Percentiles rank a stretch among this genome's conserved stretches.
These are phyloP conservation scores for Actinia equina DNA, from an alignment of 64 coral and sea anemone species.

Conservation along the genomic window DNA sequence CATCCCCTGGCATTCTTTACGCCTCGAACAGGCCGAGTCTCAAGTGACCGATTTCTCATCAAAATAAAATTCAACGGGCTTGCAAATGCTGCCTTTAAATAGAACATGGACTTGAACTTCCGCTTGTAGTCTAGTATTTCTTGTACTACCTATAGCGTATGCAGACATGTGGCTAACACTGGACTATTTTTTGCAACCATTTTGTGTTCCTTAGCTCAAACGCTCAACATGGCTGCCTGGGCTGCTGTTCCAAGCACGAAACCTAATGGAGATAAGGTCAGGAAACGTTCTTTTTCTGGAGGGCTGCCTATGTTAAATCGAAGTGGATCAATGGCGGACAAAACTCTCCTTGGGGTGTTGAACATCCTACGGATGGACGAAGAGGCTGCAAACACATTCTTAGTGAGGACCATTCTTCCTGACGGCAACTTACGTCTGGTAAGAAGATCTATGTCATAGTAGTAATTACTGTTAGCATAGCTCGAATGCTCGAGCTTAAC, in stretches of 20 bases:
- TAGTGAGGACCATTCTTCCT: conserved; percentile 76
- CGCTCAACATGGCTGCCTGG: conserved; percentile 36
- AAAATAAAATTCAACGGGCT: conserved; percentile 16
- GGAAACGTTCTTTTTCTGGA: conserved; percentile 69
- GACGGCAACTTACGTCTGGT: conserved; percentile 84
- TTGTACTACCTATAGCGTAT: neutral
- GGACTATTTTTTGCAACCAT: conserved; percentile 18
- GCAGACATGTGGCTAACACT: neutral
- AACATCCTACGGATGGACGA: conserved; percentile 95
- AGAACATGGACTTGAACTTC: conserved; percentile 8
- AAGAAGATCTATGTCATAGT: conserved; percentile 34
- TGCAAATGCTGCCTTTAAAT: conserved; percentile 11
- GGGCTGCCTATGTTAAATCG: conserved; percentile 68
- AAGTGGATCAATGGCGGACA: conserved; percentile 83
- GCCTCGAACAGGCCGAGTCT: conserved; percentile 21
- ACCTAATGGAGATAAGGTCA: conserved; percentile 44
- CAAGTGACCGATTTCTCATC: conserved; percentile 32
- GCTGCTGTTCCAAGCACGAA: conserved; percentile 31
- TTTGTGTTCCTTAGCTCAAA: conserved; percentile 24
- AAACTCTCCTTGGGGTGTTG: conserved; percentile 87
- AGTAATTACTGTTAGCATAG: conserved; percentile 22
- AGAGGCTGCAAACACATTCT: conserved; percentile 68
- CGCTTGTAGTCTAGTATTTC: neutral
- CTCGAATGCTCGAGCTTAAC: conserved; percentile 4
- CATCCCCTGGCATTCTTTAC: conserved; percentile 26